Evolutionary conservation across 1,140 invertebrate species (phyloP).

Genomic region (Brachionus rubens): DNA sequence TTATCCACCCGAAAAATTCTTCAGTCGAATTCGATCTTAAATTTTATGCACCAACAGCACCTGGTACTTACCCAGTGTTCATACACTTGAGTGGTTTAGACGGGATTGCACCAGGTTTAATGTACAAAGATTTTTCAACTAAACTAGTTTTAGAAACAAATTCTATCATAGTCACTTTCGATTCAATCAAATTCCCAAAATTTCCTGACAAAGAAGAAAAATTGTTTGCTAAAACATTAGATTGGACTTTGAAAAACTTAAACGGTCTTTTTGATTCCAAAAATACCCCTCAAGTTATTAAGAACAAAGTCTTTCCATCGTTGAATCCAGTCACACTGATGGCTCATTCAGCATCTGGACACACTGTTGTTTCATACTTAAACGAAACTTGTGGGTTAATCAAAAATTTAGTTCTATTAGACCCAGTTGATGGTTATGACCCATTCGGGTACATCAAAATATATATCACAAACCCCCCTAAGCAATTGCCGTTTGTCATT

Average conservation of each 20-base stretch:
- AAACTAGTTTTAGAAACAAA: conserved; percentile 9
- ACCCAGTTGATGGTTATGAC: conserved; percentile 43
- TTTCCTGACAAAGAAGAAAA: conserved; percentile 18
- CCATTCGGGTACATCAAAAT: conserved; percentile 35
- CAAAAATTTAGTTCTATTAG: conserved; percentile 31
- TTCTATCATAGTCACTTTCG: conserved; percentile 8
- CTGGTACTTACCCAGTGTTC: conserved; percentile 13
- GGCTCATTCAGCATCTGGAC: conserved; percentile 32
- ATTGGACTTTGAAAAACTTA: conserved; percentile 17
- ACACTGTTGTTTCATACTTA: conserved; percentile 37
- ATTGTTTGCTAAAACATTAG: not conserved
- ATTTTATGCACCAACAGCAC: conserved; percentile 19
- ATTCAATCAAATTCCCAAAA: conserved; percentile 9
- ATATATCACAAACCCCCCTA: conserved; percentile 37
- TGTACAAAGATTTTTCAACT: conserved; percentile 28
- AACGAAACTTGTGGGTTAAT: conserved; percentile 40
- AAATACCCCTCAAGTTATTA: not conserved
- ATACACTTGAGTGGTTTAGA: conserved; percentile 21
- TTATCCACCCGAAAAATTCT: conserved; percentile 1
- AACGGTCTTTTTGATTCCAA: conserved; percentile 9
- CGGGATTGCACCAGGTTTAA: not conserved
- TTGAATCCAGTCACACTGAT: not conserved
- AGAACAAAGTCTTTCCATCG: conserved; percentile 1
- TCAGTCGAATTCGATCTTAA: conserved; percentile 22
- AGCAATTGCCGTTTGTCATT: conserved; percentile 22